Evolutionary conservation across 2,888 invertebrate species (phyloP).

Genomic region (Seira musarum): DNA sequence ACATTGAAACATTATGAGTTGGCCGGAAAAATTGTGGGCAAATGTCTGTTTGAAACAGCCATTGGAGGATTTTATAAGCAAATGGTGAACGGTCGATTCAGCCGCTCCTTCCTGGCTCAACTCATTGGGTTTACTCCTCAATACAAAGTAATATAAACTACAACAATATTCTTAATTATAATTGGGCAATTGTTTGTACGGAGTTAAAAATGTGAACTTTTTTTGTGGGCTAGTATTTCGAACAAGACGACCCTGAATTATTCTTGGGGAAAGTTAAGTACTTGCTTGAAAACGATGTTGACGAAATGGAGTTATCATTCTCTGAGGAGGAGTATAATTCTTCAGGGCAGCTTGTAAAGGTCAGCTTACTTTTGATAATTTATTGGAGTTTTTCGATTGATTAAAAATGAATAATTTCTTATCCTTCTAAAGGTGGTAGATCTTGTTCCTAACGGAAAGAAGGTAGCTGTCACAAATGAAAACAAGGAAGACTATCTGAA

Average conservation of each 20-base stretch:
- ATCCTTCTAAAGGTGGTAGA: constrained; percentile 71
- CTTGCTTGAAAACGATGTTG: constrained; percentile 73
- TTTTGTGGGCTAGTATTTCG: constrained; percentile 73
- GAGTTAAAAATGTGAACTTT: not conserved
- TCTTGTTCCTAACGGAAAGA: constrained; percentile 72
- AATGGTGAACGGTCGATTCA: constrained; percentile 82
- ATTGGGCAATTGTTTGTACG: not conserved
- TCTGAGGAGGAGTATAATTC: constrained; percentile 72
- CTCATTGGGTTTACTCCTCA: constrained; percentile 76
- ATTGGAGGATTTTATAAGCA: constrained; percentile 77
- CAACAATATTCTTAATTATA: not conserved
- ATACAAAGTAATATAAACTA: constrained; percentile 72
- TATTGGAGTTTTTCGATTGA: not conserved
- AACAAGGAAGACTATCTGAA: constrained; percentile 74
- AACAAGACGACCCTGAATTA: constrained; percentile 74
- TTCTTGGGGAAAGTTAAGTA: constrained; percentile 73
- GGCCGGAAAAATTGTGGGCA: constrained; percentile 74
- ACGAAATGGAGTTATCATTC: constrained; percentile 72
- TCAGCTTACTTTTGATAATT: constrained; percentile 43
- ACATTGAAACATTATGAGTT: constrained; percentile 73
- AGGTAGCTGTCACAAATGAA: constrained; percentile 72
- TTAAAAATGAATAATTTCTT: too few relatives aligned
- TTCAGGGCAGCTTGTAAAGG: constrained; percentile 71
- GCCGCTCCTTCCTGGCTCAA: constrained; percentile 74
- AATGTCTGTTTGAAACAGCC: constrained; percentile 74